Conservation (phyloP, 2,888 invertebrate genomes). For the Gymnoscelis rufifasciata region DNA sequence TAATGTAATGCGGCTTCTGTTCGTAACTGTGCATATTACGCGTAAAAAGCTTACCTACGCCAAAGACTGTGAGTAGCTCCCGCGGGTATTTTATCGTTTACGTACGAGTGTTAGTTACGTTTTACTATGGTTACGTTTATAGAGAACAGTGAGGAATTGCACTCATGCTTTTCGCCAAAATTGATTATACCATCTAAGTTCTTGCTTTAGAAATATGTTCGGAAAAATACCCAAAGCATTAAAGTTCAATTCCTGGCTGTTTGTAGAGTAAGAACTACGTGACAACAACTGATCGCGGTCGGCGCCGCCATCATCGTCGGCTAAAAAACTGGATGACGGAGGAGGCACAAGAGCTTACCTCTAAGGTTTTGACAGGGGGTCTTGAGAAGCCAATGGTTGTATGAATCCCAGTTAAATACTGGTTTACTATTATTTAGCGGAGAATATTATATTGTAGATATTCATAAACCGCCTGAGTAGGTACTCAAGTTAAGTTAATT, state of each 20-base stretch:
- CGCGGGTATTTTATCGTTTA: too few relatives aligned
- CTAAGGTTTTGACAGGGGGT: slow-evolving; percentile 49
- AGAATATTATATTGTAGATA: too few relatives aligned
- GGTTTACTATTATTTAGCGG: too few relatives aligned
- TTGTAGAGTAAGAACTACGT: slow-evolving; percentile 42
- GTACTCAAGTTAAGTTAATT: too few relatives aligned
- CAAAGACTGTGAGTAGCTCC: too few relatives aligned
- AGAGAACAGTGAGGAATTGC: slow-evolving; percentile 59
- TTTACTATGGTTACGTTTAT: background rate
- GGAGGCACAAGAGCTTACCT: slow-evolving; percentile 55
- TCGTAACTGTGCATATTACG: too few relatives aligned
- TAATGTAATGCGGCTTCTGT: too few relatives aligned
- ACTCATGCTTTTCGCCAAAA: slow-evolving; percentile 30
- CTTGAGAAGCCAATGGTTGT: slow-evolving; percentile 28
- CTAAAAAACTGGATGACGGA: slow-evolving; percentile 62
- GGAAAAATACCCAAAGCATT: too few relatives aligned
- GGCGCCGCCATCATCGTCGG: slow-evolving; percentile 35
- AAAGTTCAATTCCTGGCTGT: slow-evolving; percentile 65
- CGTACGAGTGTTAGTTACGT: too few relatives aligned
- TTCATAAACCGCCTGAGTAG: too few relatives aligned
- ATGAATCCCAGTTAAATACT: too few relatives aligned
- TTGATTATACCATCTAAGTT: background rate
- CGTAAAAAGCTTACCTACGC: too few relatives aligned
- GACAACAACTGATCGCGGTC: slow-evolving; percentile 11
- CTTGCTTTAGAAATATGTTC: background rate